These are phyloP conservation scores for Yponomeuta cagnagella DNA, from an alignment of 2,888 invertebrate species.

Conservation along the genomic window DNA sequence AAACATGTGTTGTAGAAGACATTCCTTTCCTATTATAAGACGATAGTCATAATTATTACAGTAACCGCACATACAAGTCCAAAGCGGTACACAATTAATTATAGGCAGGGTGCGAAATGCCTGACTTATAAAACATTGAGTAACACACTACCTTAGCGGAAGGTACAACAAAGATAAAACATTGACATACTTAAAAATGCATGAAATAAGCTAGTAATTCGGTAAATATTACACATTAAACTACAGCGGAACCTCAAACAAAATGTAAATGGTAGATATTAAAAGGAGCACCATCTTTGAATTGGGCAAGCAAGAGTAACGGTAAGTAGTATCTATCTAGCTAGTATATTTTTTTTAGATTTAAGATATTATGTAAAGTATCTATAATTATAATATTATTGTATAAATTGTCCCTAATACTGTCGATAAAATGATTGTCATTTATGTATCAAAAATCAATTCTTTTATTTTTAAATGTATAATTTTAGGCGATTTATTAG, in stretches of 20 bases:
- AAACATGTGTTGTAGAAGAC: not conserved
- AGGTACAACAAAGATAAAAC: not conserved
- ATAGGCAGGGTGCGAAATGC: not conserved
- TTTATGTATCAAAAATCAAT: not conserved
- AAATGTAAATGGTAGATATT: conserved; percentile 3
- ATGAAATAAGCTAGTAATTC: conserved; percentile 5
- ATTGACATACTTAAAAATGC: conserved; percentile 3
- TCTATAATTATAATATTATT: not conserved
- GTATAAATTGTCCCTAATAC: not conserved
- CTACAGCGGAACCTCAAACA: conserved; percentile 2
- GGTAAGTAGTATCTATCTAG: not conserved
- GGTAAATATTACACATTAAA: not conserved
- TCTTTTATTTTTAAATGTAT: not conserved
- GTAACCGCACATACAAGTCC: not conserved
- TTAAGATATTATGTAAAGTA: not conserved
- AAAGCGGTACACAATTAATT: not conserved
- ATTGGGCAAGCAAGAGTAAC: conserved; percentile 7
- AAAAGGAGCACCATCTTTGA: not conserved
- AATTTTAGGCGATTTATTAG: not conserved
- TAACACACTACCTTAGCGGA: not conserved
- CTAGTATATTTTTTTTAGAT: not conserved
- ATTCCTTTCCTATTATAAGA: not conserved
- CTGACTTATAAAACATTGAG: not conserved
- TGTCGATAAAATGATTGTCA: not conserved
- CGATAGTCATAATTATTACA: not conserved